Base-by-base conservation (phyloP, 2,888 invertebrate genomes). In the Marasmarcha lunaedactyla region DNA sequence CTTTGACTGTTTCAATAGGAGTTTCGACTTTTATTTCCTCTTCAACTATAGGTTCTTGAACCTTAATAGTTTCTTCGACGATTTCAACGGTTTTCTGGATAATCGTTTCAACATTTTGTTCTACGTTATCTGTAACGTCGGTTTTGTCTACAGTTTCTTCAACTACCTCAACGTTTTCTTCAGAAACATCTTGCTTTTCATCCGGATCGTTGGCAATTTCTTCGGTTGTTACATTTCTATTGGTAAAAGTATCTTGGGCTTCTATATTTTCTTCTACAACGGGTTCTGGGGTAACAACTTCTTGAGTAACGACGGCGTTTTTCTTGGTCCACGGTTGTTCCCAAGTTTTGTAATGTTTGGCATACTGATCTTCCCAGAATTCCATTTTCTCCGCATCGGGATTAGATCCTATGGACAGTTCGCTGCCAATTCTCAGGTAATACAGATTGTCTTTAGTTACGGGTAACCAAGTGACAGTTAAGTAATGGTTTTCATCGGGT, bases 311-410 rank as follows among this genome's bases (percentile, higher is more conserved):
- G 15, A 13, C 0, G 33, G 27, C 39, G 33, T 39, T 10, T 15
- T 43, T 26, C 42, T 49, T 60, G 0, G 50, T 43, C 14, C 47
- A 53, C 0, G 67, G 58, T 1, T 73, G 66, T 10, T 81, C 68
- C 78, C 79, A 79, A 14, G 72, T 70, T 49, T 67, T 69, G 46
- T 59, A 81, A 45, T 81, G 51, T 48, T 74, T 79, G 43, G 45
- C 62, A 60, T 78, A 83, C 0, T 79, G 42, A 0, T 63, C 47
- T 5, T 77, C 74, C 83, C 83, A 83, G 50, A 74, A 74, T 2
- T 67, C 71, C 76, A 81, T 79, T 43, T 67, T 77, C 14, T 72
- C 71, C 12, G 67, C 63, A 12, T 77, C 67, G 0, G 69, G 71
- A 47, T 67, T 67, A 0, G 71, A 59, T 1, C 41, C 57, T 1